These are phyloP conservation scores for Venusia cambrica DNA, from an alignment of 2,888 invertebrate species.

Conservation along the genomic window DNA sequence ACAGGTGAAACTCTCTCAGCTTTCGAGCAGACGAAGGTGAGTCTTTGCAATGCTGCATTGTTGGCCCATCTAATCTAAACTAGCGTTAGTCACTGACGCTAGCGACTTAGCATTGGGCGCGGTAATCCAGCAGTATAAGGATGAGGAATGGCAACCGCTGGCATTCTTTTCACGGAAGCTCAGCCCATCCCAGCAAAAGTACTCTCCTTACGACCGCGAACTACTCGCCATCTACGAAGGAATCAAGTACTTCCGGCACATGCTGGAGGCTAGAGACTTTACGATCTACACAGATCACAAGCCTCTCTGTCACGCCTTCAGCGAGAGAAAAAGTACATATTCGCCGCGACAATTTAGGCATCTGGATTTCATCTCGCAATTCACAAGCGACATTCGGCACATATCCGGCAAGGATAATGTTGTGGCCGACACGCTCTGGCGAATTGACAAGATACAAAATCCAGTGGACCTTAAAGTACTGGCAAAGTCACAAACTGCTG, in stretches of 20 bases:
- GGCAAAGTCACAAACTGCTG: conserved; percentile 22
- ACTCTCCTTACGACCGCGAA: too few relatives aligned
- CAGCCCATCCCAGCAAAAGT: conserved; percentile 7
- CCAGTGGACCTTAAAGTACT: conserved; percentile 21
- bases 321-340: conserved; percentile 34
- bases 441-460: conserved; percentile 28
- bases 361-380: conserved; percentile 44
- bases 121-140: conserved; percentile 3
- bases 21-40: conserved; percentile 3
- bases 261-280: conserved; percentile 18
- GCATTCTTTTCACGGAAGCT: conserved; percentile 7
- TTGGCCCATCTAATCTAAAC: conserved; percentile 42
- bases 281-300: conserved; percentile 31
- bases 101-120: conserved; percentile 3
- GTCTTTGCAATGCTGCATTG: conserved; percentile 35
- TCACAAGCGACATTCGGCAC: conserved; percentile 43
- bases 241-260: conserved; percentile 18
- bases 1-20: not conserved
- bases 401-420: conserved; percentile 42
- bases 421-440: conserved; percentile 44
- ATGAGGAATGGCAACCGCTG: conserved; percentile 7
- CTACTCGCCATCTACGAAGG: conserved; percentile 41
- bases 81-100: conserved; percentile 40
- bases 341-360: conserved; percentile 46
- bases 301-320: conserved; percentile 47